Evolutionary conservation across 2,888 invertebrate species (phyloP).

Genomic region (Melitaea athalia): DNA sequence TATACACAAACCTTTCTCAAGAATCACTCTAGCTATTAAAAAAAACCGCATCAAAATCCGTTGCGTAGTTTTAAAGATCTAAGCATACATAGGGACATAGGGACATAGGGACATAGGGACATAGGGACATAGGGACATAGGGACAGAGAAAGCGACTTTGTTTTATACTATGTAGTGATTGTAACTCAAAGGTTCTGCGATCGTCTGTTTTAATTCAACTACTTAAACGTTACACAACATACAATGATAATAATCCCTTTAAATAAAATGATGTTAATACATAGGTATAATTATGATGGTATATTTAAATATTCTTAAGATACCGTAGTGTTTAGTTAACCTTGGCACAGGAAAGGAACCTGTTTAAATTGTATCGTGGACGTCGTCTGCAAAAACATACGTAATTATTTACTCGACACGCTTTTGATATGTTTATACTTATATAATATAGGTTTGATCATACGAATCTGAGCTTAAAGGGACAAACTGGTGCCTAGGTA

Average conservation of each 20-base stretch:
- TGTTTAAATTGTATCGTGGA: slow-evolving; percentile 40
- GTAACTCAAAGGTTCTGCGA: not conserved
- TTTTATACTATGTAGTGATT: no score
- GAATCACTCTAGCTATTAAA: no score
- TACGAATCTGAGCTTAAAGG: no score
- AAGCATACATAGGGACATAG: no score
- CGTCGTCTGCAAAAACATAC: slow-evolving; percentile 49
- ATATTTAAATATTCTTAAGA: slow-evolving; percentile 5
- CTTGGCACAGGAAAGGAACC: slow-evolving; percentile 58
- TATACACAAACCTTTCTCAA: no score
- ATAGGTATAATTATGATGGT: not conserved
- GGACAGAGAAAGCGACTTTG: no score
- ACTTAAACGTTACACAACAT: not conserved
- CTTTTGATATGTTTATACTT: not conserved
- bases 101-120: no score
- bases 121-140: no score
- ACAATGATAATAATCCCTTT: not conserved
- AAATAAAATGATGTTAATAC: not conserved
- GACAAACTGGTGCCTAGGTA: no score
- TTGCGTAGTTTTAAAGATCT: no score
- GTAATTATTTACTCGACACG: slow-evolving; percentile 40
- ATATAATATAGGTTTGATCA: no score
- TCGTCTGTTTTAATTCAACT: not conserved
- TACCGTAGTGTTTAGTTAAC: slow-evolving; percentile 33
- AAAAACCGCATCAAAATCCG: no score